These are phyloP conservation scores for Lasioglossum vierecki DNA, from an alignment of 2,888 invertebrate genomes.

Conservation along the genomic window DNA sequence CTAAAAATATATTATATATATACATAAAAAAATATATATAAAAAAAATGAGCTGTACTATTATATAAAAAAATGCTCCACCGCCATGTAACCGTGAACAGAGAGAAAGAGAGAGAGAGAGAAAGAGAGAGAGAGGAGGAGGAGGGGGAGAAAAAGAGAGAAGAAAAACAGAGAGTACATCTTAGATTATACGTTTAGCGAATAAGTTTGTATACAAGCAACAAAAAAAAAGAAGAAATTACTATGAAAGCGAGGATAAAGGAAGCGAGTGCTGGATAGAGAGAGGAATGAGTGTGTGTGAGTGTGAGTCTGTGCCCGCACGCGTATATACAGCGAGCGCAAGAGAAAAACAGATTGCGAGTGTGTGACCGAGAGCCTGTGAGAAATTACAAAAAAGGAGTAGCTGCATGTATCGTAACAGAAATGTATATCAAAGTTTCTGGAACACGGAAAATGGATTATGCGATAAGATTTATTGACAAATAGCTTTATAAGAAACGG, in stretches of 20 bases:
- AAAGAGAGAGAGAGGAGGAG: background rate
- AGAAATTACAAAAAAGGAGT: conserved; percentile 45
- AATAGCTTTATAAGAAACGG: conserved; percentile 72
- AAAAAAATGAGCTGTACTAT: conserved; percentile 78
- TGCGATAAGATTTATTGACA: conserved; percentile 62
- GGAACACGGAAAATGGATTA: conserved; percentile 48
- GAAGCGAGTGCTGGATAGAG: conserved; percentile 29
- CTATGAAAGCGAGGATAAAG: conserved; percentile 57
- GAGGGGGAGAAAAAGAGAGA: accelerated
- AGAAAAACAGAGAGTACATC: conserved; percentile 75
- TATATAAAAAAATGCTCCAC: conserved; percentile 78
- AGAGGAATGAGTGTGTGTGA: conserved; percentile 19
- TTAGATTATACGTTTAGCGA: conserved; percentile 78
- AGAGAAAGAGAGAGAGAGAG: background rate
- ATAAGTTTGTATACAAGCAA: conserved; percentile 83
- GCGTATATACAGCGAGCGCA: conserved; percentile 27
- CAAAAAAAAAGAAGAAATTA: conserved; percentile 67
- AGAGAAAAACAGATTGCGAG: background rate
- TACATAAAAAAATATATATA: conserved; percentile 44
- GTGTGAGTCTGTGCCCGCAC: background rate
- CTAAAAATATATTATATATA: conserved; percentile 76
- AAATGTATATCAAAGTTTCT: conserved; percentile 57
- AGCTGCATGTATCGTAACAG: conserved; percentile 30
- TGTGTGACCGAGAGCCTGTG: conserved; percentile 40
- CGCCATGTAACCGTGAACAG: conserved; percentile 79